Evolutionary conservation across 2,888 invertebrate species (phyloP).

Genomic region (Plagiodera versicolora): DNA sequence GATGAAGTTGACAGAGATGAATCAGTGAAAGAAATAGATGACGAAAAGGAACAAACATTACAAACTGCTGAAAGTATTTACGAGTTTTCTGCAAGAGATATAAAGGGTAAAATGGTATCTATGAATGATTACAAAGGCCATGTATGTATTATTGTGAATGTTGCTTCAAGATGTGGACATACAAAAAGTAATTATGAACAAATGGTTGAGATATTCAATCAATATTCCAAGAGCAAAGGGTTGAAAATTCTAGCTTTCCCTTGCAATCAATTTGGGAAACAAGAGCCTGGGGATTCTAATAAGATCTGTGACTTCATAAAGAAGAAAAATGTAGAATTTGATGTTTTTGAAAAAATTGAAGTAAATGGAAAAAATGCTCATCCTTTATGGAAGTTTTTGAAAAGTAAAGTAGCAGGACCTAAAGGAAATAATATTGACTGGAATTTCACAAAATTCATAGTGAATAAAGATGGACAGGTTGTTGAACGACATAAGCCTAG

Average conservation of each 20-base stretch:
- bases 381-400: slow-evolving; percentile 69
- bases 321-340: slow-evolving; percentile 68
- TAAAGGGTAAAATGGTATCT: slow-evolving; percentile 78
- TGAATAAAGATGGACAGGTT: slow-evolving; percentile 71
- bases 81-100: slow-evolving; percentile 78
- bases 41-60: slow-evolving; percentile 75
- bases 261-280: slow-evolving; percentile 81
- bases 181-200: slow-evolving; percentile 83
- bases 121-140: slow-evolving; percentile 79
- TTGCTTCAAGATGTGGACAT: slow-evolving; percentile 84
- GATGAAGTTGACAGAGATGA: no score
- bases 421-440: slow-evolving; percentile 74
- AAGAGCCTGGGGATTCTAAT: slow-evolving; percentile 67
- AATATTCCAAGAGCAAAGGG: slow-evolving; percentile 69
- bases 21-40: no score
- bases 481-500: slow-evolving; percentile 64
- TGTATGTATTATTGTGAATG: slow-evolving; percentile 83
- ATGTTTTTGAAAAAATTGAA: slow-evolving; percentile 72
- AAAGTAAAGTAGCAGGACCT: slow-evolving; percentile 57
- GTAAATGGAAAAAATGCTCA: slow-evolving; percentile 68
- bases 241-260: slow-evolving; percentile 81
- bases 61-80: slow-evolving; percentile 73
- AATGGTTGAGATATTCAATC: slow-evolving; percentile 69
- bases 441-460: slow-evolving; percentile 87
- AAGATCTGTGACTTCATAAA: slow-evolving; percentile 66